Evolutionary conservation across 2,797 vertebrate species (phyloP).

Genomic region (Microctenopoma lineatum): DNA sequence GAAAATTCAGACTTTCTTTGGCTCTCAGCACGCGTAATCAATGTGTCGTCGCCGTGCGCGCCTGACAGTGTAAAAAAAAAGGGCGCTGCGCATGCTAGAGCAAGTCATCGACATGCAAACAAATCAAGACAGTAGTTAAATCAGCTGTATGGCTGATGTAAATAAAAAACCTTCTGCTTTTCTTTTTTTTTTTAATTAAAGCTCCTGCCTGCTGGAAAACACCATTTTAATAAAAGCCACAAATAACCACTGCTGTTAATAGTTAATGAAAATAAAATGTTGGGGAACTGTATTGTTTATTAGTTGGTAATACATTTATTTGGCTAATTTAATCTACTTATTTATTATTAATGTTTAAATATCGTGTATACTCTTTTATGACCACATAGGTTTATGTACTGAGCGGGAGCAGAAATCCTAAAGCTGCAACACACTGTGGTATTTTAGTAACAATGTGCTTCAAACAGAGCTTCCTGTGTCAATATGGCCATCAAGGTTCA

Average conservation of each 20-base stretch:
- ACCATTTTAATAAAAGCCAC: neutral
- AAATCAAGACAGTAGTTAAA: conserved; percentile 22
- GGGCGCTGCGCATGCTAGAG: neutral
- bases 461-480: no score
- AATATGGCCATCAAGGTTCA: no score
- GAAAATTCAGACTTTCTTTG: neutral
- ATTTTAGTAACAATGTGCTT: no score
- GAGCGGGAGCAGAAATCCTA: neutral
- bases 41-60: neutral
- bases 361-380: neutral
- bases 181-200: conserved; percentile 7
- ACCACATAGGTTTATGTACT: neutral
- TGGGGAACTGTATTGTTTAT: neutral
- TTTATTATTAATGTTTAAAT: neutral
- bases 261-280: neutral
- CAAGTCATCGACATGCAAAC: conserved; percentile 14
- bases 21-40: neutral
- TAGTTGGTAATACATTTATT: neutral
- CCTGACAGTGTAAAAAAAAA: conserved; percentile 7
- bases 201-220: conserved; percentile 20
- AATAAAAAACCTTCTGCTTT: conserved; percentile 36
- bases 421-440: no score
- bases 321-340: neutral
- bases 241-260: neutral
- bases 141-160: conserved; percentile 29